Percentiles rank a stretch among this genome's conserved stretches.
Evolutionary conservation across 2,888 invertebrate species (phyloP).

Genomic region (Ptilodon capucinus): DNA sequence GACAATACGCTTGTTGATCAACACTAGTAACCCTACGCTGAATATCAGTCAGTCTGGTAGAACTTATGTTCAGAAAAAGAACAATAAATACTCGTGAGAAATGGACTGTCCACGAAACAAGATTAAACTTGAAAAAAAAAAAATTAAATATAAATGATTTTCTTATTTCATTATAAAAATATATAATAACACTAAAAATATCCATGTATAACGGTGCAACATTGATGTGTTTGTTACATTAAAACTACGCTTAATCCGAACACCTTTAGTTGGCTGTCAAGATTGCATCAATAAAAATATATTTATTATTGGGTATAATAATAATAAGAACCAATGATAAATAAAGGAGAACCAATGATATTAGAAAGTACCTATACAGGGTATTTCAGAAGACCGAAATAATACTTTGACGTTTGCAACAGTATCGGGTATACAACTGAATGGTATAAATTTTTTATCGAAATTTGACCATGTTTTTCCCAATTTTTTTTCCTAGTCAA

Average conservation of each 20-base stretch:
- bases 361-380: no score
- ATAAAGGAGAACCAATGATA: no score
- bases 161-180: slow-evolving; percentile 71
- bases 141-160: slow-evolving; percentile 54
- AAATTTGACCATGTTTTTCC: no score
- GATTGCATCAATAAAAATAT: slow-evolving; percentile 17
- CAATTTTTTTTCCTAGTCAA: no score
- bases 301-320: no score
- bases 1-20: slow-evolving; percentile 24
- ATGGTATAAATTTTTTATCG: no score
- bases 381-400: no score
- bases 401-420: no score
- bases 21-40: slow-evolving; percentile 17
- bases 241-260: slow-evolving; percentile 45
- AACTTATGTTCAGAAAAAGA: slow-evolving; percentile 30
- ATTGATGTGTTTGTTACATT: slow-evolving; percentile 61
- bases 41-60: slow-evolving; percentile 43
- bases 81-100: slow-evolving; percentile 43
- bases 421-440: no score
- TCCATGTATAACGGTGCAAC: slow-evolving; percentile 68
- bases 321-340: no score
- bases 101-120: slow-evolving; percentile 50
- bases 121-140: slow-evolving; percentile 48
- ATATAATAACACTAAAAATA: slow-evolving; percentile 75
- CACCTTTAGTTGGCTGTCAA: slow-evolving; percentile 30